These are phyloP conservation scores for Synergus japonicus DNA, from an alignment of 2,888 invertebrate species.

Conservation along the genomic window DNA sequence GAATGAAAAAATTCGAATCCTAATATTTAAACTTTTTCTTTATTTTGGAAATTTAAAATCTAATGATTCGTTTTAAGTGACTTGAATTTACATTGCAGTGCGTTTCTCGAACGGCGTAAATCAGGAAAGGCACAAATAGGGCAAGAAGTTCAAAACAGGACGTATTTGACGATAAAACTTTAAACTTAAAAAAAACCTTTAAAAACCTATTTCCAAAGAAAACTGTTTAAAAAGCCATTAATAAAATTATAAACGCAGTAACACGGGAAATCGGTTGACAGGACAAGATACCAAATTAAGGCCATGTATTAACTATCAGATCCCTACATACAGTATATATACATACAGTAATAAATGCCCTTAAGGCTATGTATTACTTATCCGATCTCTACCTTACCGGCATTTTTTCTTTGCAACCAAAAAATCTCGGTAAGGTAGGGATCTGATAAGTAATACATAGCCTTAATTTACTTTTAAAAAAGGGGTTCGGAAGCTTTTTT, in stretches of 20 bases:
- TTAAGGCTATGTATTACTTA: too few species aligned
- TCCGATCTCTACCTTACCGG: too few species aligned
- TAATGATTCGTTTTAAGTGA: not conserved
- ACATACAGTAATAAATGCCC: too few species aligned
- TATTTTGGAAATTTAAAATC: not conserved
- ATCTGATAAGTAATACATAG: too few species aligned
- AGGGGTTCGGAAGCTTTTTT: not conserved
- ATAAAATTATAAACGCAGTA: not conserved
- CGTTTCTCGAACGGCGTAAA: slow-evolving; percentile 24
- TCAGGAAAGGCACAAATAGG: not conserved
- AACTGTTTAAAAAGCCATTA: not conserved
- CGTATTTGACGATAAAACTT: not conserved
- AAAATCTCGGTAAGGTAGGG: too few species aligned
- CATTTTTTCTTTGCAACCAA: too few species aligned
- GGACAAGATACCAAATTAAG: not conserved
- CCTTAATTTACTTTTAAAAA: not conserved
- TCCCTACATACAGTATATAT: too few species aligned
- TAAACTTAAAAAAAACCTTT: not conserved
- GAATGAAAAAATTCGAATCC: too few species aligned
- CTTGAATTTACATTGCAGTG: not conserved
- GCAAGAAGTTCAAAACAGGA: slow-evolving; percentile 19
- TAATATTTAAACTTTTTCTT: not conserved
- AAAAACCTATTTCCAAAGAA: not conserved
- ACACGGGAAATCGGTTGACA: not conserved
- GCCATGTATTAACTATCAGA: too few species aligned